A percentile compares a stretch with the other conserved stretches of the same genome.
Evolutionary conservation across 2,888 invertebrate species (phyloP).

Genomic region (Cryptus viduatorius): DNA sequence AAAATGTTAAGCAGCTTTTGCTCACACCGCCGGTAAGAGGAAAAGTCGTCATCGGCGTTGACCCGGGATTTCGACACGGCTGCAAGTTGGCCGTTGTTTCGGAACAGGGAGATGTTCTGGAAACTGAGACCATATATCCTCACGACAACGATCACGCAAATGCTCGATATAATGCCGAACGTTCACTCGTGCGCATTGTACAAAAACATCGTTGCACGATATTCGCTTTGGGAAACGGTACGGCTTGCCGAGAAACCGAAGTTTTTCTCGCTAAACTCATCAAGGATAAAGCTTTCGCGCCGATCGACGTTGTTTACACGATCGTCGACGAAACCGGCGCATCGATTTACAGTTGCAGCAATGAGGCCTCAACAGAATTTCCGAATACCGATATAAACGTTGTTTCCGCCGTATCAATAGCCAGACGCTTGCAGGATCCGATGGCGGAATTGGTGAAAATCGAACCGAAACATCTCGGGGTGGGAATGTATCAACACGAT

Average conservation of each 20-base stretch:
- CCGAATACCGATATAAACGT: conserved; percentile 93
- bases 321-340: conserved; percentile 97
- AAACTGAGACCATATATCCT: conserved; percentile 90
- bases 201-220: conserved; percentile 89
- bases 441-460: conserved; percentile 96
- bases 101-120: conserved; percentile 89
- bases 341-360: conserved; percentile 96
- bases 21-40: conserved; percentile 93
- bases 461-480: conserved; percentile 96
- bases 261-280: conserved; percentile 89
- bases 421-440: conserved; percentile 95
- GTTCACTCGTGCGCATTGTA: conserved; percentile 86
- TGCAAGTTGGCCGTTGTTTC: conserved; percentile 95
- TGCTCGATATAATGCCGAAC: conserved; percentile 84
- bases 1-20: conserved; percentile 93
- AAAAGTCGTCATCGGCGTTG: conserved; percentile 92
- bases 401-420: conserved; percentile 91
- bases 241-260: conserved; percentile 95
- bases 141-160: conserved; percentile 83
- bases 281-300: conserved; percentile 86
- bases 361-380: conserved; percentile 93
- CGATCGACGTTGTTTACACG: conserved; percentile 89
- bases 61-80: conserved; percentile 95
- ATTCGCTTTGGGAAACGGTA: conserved; percentile 97
- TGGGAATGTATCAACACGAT: conserved; percentile 98